These are phyloP conservation scores for Pseudomyrmex sp. DNA, from an alignment of 1,140 invertebrate species.

Conservation along the genomic window DNA sequence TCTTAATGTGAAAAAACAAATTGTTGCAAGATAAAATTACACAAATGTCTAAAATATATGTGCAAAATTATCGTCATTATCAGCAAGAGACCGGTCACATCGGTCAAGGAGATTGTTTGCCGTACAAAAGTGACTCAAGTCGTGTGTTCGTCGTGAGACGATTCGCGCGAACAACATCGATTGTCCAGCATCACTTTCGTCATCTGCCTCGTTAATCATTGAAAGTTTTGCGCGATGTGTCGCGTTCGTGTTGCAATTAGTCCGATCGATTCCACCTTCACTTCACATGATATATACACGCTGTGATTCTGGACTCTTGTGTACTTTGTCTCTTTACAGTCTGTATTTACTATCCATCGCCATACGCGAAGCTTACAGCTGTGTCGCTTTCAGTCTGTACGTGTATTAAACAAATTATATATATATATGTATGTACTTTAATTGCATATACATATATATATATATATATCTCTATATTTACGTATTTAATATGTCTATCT, in stretches of 20 bases:
- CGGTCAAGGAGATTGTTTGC: background rate
- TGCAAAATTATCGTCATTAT: background rate
- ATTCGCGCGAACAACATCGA: slow-evolving; percentile 23
- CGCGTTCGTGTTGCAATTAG: slow-evolving; percentile 41
- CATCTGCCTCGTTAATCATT: slow-evolving; percentile 44
- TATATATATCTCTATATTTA: slow-evolving; percentile 34
- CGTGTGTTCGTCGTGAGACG: slow-evolving; percentile 1
- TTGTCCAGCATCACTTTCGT: slow-evolving; percentile 34
- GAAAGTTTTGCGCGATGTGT: slow-evolving; percentile 36
- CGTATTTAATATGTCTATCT: slow-evolving; percentile 53
- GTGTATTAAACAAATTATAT: slow-evolving; percentile 45
- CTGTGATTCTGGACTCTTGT: slow-evolving; percentile 24
- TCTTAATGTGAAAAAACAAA: background rate
- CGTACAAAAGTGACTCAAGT: background rate
- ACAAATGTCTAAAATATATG: background rate
- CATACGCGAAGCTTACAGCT: slow-evolving; percentile 81
- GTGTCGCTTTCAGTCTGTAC: slow-evolving; percentile 83
- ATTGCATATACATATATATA: slow-evolving; percentile 33
- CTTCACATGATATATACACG: slow-evolving; percentile 61
- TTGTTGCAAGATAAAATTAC: slow-evolving; percentile 20
- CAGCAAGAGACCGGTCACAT: background rate
- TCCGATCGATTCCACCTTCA: slow-evolving; percentile 40
- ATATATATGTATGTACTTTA: slow-evolving; percentile 46
- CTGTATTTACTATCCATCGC: slow-evolving; percentile 69
- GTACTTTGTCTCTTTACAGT: slow-evolving; percentile 26